Conservation (phyloP, 2,113 vertebrate genomes). For the Acanthisitta chloris region DNA sequence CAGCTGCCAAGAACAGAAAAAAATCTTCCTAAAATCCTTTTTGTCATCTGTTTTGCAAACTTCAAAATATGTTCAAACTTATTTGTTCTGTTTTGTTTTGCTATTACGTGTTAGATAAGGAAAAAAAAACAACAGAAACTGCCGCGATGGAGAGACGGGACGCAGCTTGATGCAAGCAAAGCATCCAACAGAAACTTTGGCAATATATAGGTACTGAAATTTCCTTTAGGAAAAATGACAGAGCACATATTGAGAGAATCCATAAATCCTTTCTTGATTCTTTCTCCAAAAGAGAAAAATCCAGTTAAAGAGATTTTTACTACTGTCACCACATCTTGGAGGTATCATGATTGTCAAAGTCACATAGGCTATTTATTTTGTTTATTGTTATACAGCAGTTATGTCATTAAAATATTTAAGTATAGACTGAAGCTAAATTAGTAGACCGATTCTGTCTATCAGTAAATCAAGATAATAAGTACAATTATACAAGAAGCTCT, state of each 20-base stretch:
- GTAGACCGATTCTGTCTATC: background rate
- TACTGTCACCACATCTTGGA: no score
- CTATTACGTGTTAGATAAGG: background rate
- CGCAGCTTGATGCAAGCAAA: no score
- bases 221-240: background rate
- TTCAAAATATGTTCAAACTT: background rate
- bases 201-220: background rate
- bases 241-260: background rate
- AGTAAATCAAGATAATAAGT: background rate
- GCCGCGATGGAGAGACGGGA: no score
- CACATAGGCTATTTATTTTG: background rate
- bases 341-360: background rate
- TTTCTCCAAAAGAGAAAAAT: background rate
- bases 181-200: rapidly evolving
- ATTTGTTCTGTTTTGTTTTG: background rate
- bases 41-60: background rate
- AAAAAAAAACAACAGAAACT: no score
- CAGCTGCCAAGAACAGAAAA: background rate
- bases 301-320: background rate
- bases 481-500: background rate
- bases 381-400: background rate
- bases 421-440: background rate
- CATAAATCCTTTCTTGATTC: background rate
- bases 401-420: background rate
- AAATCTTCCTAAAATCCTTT: background rate